Percentiles rank a stretch among this genome's conserved stretches.
These are phyloP conservation scores for Patiria miniata DNA, from an alignment of 35 echinoderm and acorn worm genomes.

Conservation along the genomic window DNA sequence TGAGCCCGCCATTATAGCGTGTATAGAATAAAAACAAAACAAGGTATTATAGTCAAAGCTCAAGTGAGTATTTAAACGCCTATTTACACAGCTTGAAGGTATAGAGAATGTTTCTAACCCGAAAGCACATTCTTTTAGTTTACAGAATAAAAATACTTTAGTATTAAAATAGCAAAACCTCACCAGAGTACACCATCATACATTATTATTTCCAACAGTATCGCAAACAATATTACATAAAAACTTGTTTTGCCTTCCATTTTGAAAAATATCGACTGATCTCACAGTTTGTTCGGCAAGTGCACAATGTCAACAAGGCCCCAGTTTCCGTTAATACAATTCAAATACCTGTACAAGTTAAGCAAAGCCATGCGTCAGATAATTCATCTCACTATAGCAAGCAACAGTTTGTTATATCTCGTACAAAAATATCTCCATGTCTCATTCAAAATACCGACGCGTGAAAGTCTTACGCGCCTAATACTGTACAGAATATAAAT, in stretches of 20 bases:
- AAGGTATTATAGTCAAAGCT: background rate
- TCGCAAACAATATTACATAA: constrained; percentile 15
- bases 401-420: too few species aligned
- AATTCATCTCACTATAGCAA: too few species aligned
- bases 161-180: constrained; percentile 18
- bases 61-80: background rate
- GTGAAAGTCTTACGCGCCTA: too few species aligned
- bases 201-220: constrained; percentile 10
- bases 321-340: too few species aligned
- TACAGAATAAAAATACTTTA: constrained; percentile 32
- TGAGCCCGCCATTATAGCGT: background rate
- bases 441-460: too few species aligned
- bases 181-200: constrained; percentile 14
- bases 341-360: too few species aligned
- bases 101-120: constrained; percentile 12
- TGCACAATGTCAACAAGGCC: too few species aligned
- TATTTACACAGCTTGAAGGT: constrained; percentile 3
- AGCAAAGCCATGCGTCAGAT: too few species aligned
- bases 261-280: background rate
- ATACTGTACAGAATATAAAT: too few species aligned
- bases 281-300: too few species aligned
- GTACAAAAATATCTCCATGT: too few species aligned
- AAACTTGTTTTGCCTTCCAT: constrained; percentile 1
- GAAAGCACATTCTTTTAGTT: constrained; percentile 24
- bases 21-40: background rate